phyloP scores from a whole-genome alignment of 2,797 vertebrate genomes.

The Pangasius larnaudii region DNA sequence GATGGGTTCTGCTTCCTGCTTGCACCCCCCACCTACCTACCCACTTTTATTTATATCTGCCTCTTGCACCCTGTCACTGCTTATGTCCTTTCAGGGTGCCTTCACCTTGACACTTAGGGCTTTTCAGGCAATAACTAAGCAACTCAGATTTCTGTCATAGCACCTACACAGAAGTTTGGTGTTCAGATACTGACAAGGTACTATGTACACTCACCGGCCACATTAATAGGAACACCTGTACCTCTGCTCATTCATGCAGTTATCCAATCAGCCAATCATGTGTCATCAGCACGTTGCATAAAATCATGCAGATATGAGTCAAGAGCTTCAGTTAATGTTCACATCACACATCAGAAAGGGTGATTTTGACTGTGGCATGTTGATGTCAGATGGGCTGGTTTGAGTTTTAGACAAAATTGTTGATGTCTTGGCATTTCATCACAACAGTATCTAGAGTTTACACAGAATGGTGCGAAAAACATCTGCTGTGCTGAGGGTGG shows the following conservation, averaged over 20 bases:
- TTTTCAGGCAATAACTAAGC: slow-evolving; percentile 27
- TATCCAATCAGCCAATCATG: neutral
- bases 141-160: slow-evolving; percentile 11
- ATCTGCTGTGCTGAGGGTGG: neutral
- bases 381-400: neutral
- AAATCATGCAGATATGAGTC: neutral
- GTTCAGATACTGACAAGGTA: neutral
- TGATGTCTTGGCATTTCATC: neutral
- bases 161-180: neutral
- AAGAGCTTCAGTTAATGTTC: no score
- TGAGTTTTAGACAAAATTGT: neutral
- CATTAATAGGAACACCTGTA: neutral
- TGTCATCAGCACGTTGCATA: neutral
- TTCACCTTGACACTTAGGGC: neutral
- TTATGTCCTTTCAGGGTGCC: slow-evolving; percentile 16
- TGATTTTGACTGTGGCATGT: neutral
- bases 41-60: slow-evolving; percentile 50
- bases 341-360: neutral
- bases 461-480: neutral
- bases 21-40: slow-evolving; percentile 10
- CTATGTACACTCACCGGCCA: neutral
- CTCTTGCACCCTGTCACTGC: slow-evolving; percentile 23
- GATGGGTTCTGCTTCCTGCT: slow-evolving; percentile 38
- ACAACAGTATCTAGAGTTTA: neutral
- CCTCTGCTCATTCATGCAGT: neutral